Conservation (phyloP, 53 echinoderm and acorn worm species). For the Echinometra lucunter region DNA sequence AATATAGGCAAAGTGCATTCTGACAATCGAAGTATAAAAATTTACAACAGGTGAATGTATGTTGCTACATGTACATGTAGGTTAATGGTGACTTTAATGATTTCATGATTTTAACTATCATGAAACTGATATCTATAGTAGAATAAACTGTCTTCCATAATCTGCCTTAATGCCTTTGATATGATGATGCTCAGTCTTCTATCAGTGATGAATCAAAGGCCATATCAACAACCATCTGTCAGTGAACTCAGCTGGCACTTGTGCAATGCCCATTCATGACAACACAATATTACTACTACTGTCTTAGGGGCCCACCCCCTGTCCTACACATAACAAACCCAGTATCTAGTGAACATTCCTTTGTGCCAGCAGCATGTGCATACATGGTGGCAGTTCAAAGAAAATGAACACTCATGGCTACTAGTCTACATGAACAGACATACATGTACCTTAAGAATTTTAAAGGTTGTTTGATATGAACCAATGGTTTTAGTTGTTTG, state of each 20-base stretch:
- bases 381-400: background rate
- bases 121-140: background rate
- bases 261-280: slow-evolving; percentile 16
- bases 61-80: no score
- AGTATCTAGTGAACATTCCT: slow-evolving; percentile 46
- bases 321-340: background rate
- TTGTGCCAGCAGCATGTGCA: slow-evolving; percentile 13
- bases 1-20: no score
- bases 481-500: no score
- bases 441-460: background rate
- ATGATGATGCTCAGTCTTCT: background rate
- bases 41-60: no score
- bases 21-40: no score
- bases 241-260: background rate
- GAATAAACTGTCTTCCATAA: background rate
- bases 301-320: background rate
- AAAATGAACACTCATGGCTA: background rate
- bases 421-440: background rate
- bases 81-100: no score
- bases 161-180: background rate
- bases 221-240: slow-evolving; percentile 52
- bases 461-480: no score
- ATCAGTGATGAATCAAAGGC: slow-evolving; percentile 17
- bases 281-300: background rate
- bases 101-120: background rate